A percentile compares a stretch with the other conserved stretches of the same genome.
Evolutionary conservation across 1,140 invertebrate species (phyloP).

Genomic region (Hylaeus volcanicus): DNA sequence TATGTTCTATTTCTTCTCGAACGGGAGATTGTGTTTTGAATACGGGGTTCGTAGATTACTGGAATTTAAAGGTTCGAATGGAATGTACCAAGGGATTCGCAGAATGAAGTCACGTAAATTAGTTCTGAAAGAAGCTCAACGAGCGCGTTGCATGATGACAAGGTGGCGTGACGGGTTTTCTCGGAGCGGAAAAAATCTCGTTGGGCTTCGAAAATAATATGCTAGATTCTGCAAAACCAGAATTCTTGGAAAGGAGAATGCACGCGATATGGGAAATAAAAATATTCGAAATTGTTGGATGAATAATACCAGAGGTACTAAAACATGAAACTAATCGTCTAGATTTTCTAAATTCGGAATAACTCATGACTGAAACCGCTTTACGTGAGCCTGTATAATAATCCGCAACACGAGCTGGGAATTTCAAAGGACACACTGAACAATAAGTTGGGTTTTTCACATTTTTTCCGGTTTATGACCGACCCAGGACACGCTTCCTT

Average conservation of each 20-base stretch:
- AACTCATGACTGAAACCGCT: not conserved
- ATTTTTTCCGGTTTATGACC: not conserved
- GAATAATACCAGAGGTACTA: no score
- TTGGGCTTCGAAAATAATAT: constrained; percentile 11
- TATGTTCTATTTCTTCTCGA: no score
- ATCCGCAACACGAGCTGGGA: not conserved
- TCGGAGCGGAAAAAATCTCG: not conserved
- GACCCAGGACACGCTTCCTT: not conserved
- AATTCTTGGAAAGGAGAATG: not conserved
- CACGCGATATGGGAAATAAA: not conserved
- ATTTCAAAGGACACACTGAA: not conserved
- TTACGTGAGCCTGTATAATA: constrained; percentile 4
- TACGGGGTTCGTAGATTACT: not conserved
- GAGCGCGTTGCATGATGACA: constrained; percentile 11
- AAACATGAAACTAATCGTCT: not conserved
- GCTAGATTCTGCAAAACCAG: not conserved
- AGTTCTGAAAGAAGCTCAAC: constrained; percentile 11
- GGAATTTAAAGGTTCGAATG: not conserved
- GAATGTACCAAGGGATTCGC: not conserved
- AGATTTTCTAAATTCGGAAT: not conserved
- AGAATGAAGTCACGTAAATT: constrained; percentile 4
- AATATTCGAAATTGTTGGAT: not conserved
- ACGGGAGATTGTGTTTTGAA: not conserved
- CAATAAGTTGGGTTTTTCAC: constrained; percentile 7
- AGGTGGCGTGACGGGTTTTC: not conserved